These are phyloP conservation scores for Eulemur mongoz DNA, from an alignment of 2,797 vertebrate species.

Conservation along the genomic window DNA sequence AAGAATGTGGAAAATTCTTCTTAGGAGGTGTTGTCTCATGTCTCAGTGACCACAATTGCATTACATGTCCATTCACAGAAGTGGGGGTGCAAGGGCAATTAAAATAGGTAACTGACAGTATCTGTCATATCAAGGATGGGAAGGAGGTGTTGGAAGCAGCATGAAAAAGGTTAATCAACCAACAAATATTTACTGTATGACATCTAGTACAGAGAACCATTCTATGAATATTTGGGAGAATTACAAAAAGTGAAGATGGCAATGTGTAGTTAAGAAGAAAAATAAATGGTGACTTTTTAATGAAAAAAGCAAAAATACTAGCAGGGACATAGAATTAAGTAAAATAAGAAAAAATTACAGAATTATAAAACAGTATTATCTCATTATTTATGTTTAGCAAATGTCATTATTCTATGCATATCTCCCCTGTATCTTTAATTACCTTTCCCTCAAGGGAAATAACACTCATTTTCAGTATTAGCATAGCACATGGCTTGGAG, in stretches of 20 bases:
- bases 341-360: background rate
- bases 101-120: background rate
- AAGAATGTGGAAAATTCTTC: background rate
- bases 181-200: background rate
- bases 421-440: conserved; percentile 16
- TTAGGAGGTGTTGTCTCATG: background rate
- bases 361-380: background rate
- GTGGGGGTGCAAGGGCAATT: background rate
- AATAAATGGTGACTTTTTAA: background rate
- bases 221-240: background rate
- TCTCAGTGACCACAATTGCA: background rate
- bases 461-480: background rate
- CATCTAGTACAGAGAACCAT: background rate
- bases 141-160: background rate
- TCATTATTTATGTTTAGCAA: conserved; percentile 7
- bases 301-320: conserved; percentile 34
- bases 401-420: background rate
- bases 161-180: background rate
- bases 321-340: background rate
- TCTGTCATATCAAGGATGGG: background rate
- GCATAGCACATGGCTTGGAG: background rate
- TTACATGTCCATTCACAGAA: background rate
- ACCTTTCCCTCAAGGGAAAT: background rate
- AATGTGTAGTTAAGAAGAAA: background rate
- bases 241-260: background rate